These are phyloP conservation scores for Leptopilina boulardi DNA, from an alignment of 1,140 invertebrate genomes.

Conservation along the genomic window DNA sequence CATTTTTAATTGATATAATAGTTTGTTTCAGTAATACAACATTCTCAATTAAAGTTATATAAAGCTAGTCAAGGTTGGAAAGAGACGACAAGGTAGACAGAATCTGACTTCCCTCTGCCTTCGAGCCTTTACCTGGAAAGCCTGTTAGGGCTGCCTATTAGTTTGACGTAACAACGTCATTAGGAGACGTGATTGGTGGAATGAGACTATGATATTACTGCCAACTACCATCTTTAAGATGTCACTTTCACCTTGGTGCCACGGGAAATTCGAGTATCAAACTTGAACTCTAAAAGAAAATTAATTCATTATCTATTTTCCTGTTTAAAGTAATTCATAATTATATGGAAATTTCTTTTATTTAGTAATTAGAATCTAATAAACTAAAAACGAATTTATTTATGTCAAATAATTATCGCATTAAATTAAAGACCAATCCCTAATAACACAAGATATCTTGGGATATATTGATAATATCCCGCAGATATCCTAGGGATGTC, in stretches of 20 bases:
- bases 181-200: slow-evolving; percentile 27
- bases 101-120: background rate
- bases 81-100: slow-evolving; percentile 1
- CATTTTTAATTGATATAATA: background rate
- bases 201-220: slow-evolving; percentile 32
- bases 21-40: background rate
- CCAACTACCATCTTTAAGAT: slow-evolving; percentile 7
- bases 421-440: too few species aligned
- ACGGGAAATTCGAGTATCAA: background rate
- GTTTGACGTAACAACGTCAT: slow-evolving; percentile 24
- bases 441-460: too few species aligned
- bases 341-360: too few species aligned
- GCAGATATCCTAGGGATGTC: too few species aligned
- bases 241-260: background rate
- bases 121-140: slow-evolving; percentile 6
- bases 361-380: too few species aligned
- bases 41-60: slow-evolving; percentile 4
- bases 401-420: too few species aligned
- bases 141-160: slow-evolving; percentile 26
- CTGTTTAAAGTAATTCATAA: too few species aligned
- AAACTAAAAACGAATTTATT: too few species aligned
- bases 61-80: background rate
- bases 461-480: too few species aligned
- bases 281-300: background rate
- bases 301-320: background rate